These are phyloP conservation scores for Pedetes capensis DNA, from an alignment of 2,113 vertebrate genomes.

Conservation along the genomic window DNA sequence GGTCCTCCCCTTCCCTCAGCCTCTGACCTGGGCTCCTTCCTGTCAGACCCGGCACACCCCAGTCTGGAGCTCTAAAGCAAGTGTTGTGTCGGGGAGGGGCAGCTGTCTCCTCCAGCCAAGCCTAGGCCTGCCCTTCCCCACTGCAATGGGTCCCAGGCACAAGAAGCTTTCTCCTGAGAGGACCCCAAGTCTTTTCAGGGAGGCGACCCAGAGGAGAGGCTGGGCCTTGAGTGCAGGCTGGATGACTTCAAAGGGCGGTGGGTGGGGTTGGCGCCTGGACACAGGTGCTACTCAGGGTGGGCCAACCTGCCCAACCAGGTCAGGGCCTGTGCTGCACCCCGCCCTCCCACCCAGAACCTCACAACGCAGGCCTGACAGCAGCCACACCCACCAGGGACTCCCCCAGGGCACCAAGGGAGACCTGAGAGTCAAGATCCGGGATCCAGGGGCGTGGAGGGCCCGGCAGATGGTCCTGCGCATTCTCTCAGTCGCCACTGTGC, in stretches of 20 bases:
- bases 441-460: slow-evolving; percentile 24
- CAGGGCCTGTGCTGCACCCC: slow-evolving; percentile 73
- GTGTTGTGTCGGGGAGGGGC: neutral
- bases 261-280: slow-evolving; percentile 77
- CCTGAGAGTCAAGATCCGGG: slow-evolving; percentile 45
- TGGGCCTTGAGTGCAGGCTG: slow-evolving; percentile 43
- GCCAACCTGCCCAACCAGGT: slow-evolving; percentile 80
- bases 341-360: slow-evolving; percentile 67
- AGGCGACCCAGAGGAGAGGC: slow-evolving; percentile 62
- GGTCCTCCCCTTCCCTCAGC: neutral
- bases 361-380: slow-evolving; percentile 58
- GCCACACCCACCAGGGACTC: slow-evolving; percentile 71
- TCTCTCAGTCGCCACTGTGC: neutral
- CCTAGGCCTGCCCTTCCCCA: slow-evolving; percentile 24
- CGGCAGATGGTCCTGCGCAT: neutral
- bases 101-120: neutral
- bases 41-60: neutral
- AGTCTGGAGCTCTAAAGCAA: neutral
- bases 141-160: neutral
- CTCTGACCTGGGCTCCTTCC: neutral
- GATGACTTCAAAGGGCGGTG: slow-evolving; percentile 76
- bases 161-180: slow-evolving; percentile 7
- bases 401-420: slow-evolving; percentile 54
- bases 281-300: slow-evolving; percentile 77
- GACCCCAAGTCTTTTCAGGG: slow-evolving; percentile 63